Evolutionary conservation across 2,797 vertebrate genomes (phyloP).

Genomic region (Meda fulgida): DNA sequence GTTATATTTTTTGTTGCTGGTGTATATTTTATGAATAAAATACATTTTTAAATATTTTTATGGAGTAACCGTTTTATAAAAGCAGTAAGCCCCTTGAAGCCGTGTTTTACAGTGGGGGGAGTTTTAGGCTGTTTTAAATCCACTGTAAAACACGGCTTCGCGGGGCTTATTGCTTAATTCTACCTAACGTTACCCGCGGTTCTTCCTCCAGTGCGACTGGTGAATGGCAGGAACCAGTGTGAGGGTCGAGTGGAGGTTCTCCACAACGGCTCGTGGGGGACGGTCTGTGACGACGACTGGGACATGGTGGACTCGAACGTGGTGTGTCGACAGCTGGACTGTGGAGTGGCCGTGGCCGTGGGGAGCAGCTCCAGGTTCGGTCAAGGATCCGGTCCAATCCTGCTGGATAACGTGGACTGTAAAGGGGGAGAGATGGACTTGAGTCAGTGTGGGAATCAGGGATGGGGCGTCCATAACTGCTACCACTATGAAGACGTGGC

Average conservation of each 20-base stretch:
- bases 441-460: slow-evolving; percentile 87
- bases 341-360: slow-evolving; percentile 82
- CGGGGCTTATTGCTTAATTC: too few relatives aligned
- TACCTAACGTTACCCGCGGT: too few relatives aligned
- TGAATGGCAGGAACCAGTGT: slow-evolving; percentile 85
- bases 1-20: too few relatives aligned
- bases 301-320: slow-evolving; percentile 94
- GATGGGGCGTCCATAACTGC: slow-evolving; percentile 96
- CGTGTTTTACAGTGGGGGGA: too few relatives aligned
- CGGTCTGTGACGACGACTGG: slow-evolving; percentile 95
- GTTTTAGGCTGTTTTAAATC: too few relatives aligned
- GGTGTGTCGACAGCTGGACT: slow-evolving; percentile 91
- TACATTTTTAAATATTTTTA: too few relatives aligned
- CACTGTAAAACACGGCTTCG: too few relatives aligned
- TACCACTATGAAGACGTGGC: slow-evolving; percentile 97
- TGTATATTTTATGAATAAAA: too few relatives aligned
- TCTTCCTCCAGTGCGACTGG: slow-evolving; percentile 80
- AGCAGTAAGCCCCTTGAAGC: too few relatives aligned
- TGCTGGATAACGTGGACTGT: slow-evolving; percentile 95
- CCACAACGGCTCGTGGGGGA: slow-evolving; percentile 88
- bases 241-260: slow-evolving; percentile 91
- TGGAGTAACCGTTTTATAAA: too few relatives aligned
- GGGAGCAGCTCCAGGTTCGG: slow-evolving; percentile 86
- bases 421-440: slow-evolving; percentile 84
- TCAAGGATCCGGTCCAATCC: slow-evolving; percentile 86